Percentiles rank a stretch among this genome's conserved stretches.
phyloP scores from a whole-genome alignment of 2,797 vertebrate genomes.

The Dryobates pubescens region DNA sequence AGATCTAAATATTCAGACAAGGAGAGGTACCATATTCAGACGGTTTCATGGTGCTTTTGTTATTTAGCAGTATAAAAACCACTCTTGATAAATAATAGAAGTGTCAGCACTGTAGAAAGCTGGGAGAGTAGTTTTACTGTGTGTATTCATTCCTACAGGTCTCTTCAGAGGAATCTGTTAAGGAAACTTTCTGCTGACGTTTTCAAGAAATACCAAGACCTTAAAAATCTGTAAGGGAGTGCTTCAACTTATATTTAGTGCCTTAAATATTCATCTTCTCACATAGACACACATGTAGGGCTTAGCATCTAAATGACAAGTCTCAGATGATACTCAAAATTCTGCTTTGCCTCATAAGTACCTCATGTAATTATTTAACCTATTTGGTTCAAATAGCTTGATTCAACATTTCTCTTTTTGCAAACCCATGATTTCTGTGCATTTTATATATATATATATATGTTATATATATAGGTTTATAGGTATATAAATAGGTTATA shows the following conservation, averaged over 20 bases:
- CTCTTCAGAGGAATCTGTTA: constrained; percentile 87
- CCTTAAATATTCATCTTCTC: background rate
- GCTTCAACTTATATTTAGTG: background rate
- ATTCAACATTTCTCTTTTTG: background rate
- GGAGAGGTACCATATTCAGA: background rate
- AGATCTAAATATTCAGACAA: background rate
- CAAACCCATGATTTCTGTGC: background rate
- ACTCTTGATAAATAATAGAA: background rate
- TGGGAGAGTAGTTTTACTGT: background rate
- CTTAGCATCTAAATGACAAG: background rate
- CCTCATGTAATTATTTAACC: background rate
- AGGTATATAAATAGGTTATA: no score
- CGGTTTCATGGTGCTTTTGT: background rate
- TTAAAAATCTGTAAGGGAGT: constrained; percentile 90
- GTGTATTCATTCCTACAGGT: constrained; percentile 81
- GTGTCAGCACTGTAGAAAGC: background rate
- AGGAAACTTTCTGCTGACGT: constrained; percentile 84
- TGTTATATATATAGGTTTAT: no score
- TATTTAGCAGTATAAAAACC: background rate
- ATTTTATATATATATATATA: background rate
- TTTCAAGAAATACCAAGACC: constrained; percentile 87
- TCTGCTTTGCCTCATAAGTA: background rate
- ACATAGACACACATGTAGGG: no score
- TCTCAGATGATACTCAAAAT: background rate
- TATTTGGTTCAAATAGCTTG: background rate